A percentile compares a stretch with the other conserved stretches of the same genome.
These are phyloP conservation scores for Aricia artaxerxes DNA, from an alignment of 2,888 invertebrate genomes.

Conservation along the genomic window DNA sequence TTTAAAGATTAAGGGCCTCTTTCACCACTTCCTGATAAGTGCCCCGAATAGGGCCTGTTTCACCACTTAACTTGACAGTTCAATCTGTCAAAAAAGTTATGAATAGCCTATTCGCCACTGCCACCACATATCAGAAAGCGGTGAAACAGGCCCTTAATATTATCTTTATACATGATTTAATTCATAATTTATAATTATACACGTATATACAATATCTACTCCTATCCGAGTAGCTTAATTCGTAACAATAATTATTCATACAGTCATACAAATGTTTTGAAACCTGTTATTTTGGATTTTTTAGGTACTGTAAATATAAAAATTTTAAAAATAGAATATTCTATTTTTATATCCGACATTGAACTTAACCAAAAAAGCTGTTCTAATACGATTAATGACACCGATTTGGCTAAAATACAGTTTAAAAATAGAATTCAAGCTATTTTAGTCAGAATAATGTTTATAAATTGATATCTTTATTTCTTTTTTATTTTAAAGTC, in stretches of 20 bases:
- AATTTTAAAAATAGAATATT: not conserved
- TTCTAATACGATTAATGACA: not conserved
- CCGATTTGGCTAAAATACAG: not conserved
- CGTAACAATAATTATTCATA: not conserved
- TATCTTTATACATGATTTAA: not conserved
- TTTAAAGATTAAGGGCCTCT: not conserved
- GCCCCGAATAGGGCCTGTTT: too few relatives aligned
- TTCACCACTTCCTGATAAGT: too few relatives aligned
- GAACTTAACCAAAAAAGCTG: not conserved
- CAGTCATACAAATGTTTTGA: not conserved
- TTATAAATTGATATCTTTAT: not conserved
- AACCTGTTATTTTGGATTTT: not conserved
- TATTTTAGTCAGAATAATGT: not conserved
- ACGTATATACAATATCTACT: not conserved
- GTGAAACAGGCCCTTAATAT: too few relatives aligned
- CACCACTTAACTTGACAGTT: too few relatives aligned
- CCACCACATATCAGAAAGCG: too few relatives aligned
- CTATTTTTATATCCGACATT: not conserved
- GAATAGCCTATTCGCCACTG: too few relatives aligned
- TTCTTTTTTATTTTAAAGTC: not conserved
- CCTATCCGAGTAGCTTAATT: not conserved
- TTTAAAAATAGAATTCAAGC: constrained; percentile 1
- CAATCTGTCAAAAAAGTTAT: too few relatives aligned
- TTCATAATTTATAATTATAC: not conserved
- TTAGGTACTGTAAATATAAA: not conserved